Conservation (phyloP, 1,140 invertebrate genomes). For the Temnothorax curvispinosus region DNA sequence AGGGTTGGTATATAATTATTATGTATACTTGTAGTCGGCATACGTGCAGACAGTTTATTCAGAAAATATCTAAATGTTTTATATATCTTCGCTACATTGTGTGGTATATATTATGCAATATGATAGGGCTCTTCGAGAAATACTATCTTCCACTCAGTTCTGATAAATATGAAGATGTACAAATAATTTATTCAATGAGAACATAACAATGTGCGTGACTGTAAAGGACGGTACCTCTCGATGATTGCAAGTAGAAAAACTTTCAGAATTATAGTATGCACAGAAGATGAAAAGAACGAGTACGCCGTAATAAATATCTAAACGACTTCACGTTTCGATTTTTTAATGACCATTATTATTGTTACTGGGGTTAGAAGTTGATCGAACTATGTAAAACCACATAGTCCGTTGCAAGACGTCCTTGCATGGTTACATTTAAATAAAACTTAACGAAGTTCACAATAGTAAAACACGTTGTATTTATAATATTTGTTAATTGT, state of each 20-base stretch:
- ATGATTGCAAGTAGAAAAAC: neutral
- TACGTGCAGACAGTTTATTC: neutral
- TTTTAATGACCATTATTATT: neutral
- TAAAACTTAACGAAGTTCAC: neutral
- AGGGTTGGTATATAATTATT: no score
- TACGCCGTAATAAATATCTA: neutral
- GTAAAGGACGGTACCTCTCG: neutral
- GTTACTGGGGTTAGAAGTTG: neutral
- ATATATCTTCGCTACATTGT: neutral
- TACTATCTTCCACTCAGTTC: neutral
- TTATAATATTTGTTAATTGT: neutral
- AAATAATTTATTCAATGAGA: conserved; percentile 7
- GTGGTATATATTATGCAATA: neutral
- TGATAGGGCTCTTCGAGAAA: neutral
- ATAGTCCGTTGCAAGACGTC: neutral
- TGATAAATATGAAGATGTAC: neutral
- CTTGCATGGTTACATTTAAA: neutral
- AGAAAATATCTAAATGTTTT: neutral
- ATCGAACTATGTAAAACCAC: neutral
- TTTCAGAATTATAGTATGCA: neutral
- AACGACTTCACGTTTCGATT: neutral
- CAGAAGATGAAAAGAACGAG: neutral
- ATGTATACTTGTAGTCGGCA: no score
- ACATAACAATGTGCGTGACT: neutral
- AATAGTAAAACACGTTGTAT: neutral